These are phyloP conservation scores for Orientallactaga sibirica DNA, from an alignment of 2,797 vertebrate genomes.

Conservation along the genomic window DNA sequence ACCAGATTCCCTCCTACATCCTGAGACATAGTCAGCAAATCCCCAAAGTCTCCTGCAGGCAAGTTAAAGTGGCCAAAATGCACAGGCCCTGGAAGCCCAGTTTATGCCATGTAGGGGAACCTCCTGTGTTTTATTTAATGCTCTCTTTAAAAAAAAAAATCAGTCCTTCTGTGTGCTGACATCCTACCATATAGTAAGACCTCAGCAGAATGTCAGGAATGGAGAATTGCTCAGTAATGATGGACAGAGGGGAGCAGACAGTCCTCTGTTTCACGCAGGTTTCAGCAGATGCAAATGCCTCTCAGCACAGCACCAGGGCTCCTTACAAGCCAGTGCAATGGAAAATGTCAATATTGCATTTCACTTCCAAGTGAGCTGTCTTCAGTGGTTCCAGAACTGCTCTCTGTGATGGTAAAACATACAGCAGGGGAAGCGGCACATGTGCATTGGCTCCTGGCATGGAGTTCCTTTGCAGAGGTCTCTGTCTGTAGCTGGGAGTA, in stretches of 20 bases:
- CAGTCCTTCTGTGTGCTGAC: background rate
- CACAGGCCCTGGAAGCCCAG: rapidly evolving
- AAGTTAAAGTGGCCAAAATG: background rate
- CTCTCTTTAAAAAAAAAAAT: background rate
- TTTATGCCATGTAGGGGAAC: background rate
- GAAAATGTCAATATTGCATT: background rate
- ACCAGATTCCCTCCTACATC: too few relatives aligned
- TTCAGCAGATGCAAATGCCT: background rate
- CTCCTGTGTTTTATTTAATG: background rate
- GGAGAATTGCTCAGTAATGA: rapidly evolving
- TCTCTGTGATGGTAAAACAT: rapidly evolving
- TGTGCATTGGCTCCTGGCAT: too few relatives aligned
- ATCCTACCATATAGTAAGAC: too few relatives aligned
- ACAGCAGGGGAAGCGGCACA: rapidly evolving
- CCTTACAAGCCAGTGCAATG: background rate
- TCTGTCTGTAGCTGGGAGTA: background rate
- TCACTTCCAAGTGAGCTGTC: background rate
- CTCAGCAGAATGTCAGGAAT: background rate
- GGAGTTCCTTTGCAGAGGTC: background rate
- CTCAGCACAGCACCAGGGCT: rapidly evolving
- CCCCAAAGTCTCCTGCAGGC: background rate
- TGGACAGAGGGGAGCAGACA: too few relatives aligned
- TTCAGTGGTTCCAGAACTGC: background rate
- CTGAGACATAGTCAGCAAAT: rapidly evolving
- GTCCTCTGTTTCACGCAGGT: background rate